Evolutionary conservation across 2,797 vertebrate species (phyloP), one percentile per base, ranked within the genome.

Genomic region (Mormyrops boulengeri): DNA sequence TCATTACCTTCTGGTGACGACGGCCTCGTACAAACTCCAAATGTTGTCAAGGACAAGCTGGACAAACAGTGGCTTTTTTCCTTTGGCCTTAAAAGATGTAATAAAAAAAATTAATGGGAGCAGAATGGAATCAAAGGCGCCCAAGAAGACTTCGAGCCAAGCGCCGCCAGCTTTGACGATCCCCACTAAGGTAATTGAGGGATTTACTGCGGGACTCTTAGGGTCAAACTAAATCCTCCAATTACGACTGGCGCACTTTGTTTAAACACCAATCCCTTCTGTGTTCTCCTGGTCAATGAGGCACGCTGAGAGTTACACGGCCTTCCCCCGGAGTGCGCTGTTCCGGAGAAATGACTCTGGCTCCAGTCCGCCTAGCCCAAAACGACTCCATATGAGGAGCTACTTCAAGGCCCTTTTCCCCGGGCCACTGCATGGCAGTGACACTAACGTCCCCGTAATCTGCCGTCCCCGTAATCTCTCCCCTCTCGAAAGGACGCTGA

Each of bases 31-130:
- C 44, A 99, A 95, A 94, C 96, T 99, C 98, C 98, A 99, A 90
- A 99, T 96, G 89, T 99, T 99, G 91, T 99, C 98, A 92, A 99
- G 93, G 88, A 99, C 98, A 0, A 99, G 94, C 92, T 99, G 98
- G 89, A 99, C 98, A 93, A 99, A 99, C 88, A 99, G 94, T 11
- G 96, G 96, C 89, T 99, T 99, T 95, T 97, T 99, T 92, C 97
- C 98, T 96, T 98, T 99, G 60, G 94, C 93, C 98, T 99, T 93
- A 85, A 85, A 85, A 73, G 80, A 49, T 9, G 17, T 8, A 49
- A 44, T 44, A 84, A 84, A 49, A 60, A 26, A 57, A 90, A 22
- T 17, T 5, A 44, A 19, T 30, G 88, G 1, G n/a, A 41, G 11
- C 57, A 44, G 88, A 57, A 38, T 55, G 77, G 22, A 89, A 62